Evolutionary conservation across 2,113 vertebrate species (phyloP), one percentile per base, ranked within the genome.

Genomic region (Pluvianellus socialis): DNA sequence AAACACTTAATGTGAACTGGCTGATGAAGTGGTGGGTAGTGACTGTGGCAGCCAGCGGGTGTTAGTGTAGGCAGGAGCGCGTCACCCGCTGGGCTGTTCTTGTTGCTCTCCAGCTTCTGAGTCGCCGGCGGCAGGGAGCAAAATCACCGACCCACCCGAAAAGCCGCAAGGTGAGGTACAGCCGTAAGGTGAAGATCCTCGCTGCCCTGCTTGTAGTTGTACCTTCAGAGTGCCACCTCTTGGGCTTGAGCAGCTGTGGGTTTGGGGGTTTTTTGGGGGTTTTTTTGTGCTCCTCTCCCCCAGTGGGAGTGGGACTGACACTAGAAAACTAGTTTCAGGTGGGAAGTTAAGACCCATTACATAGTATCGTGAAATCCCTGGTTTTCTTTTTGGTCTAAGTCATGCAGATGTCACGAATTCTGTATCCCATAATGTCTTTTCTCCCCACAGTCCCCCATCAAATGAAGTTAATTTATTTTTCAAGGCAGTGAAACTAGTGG

Each of bases 311-410:
- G 23, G 35, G 16, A 30, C 18, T 30, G 33, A 15, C 8, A 9
- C 12, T 53, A 13, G 42, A 56, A 71, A 79, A 61, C 16, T 0
- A 1, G 10, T 65, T 44, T 75, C 6, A 1, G 19, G 0, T 17
- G 35, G 84, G 61, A 35, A 30, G 58, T 63, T 45, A 6, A 49
- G 62, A 6, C 55, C 32, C 15, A 8, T 33, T 56, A 0, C 1
- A 0, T 13, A 49, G 9, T 33, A 5, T 52, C n/a, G 88, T 75
- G 49, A 59, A 79, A 87, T 63, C 55, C 23, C 44, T 71, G 72
- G 47, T 1, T 24, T 44, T 79, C 14, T 3, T 81, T 74, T 74
- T 38, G 55, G 23, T 50, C 0, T 14, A 53, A 95, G 52, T 56
- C 71, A 49, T 6, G 33, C 59, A 53, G 44, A 4, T 49, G 32